Base-by-base conservation (phyloP, 2,113 vertebrate species). In the Vimba vimba region DNA sequence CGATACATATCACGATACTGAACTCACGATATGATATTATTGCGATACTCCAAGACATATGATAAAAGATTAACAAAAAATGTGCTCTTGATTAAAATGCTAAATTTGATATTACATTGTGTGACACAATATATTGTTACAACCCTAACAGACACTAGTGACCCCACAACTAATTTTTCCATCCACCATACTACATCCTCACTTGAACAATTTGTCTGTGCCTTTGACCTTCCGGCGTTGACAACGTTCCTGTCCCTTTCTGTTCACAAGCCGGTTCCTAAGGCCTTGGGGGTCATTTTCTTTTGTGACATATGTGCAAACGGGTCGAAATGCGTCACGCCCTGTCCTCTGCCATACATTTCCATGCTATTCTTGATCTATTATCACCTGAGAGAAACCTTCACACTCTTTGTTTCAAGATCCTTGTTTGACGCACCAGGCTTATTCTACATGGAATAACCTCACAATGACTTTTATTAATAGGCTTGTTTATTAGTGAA, bases 161-260 rank as follows among this genome's bases (percentile, higher is more conserved):
- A 39, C 66, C 17, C 36, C 19, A 36, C 25, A 71, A 11, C 36
- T 0, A 5, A 17, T 12, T 78, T 76, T 73, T 82, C 89, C 25
- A 79, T 33, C 27, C 30, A 25, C 43, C 11, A 91, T 87, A 91
- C 94, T 91, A 94, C 94, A 96, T 96, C 94, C 95, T 95, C 94
- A 91, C 88, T 91, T 43, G 71, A 69, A 82, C 55, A 84, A 68
- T 60, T 60, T 39, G 43, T 33, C 36, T n/a, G 36, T 43, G 36
- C 68, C 68, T 71, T 23, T 43, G 36, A 71, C 68, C 36, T 39
- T 71, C 68, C 68, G 36, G 36, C 21, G 36, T 43, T 71, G 19
- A 43, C 68, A 71, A 39, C 19, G 10, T 43, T 2, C 36, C 9
- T 36, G 39, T 30, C 21, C 69, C 59, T 71, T 60, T 62, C 81